Evolutionary conservation across 2,888 invertebrate species (phyloP).

Genomic region (Formica aserva): DNA sequence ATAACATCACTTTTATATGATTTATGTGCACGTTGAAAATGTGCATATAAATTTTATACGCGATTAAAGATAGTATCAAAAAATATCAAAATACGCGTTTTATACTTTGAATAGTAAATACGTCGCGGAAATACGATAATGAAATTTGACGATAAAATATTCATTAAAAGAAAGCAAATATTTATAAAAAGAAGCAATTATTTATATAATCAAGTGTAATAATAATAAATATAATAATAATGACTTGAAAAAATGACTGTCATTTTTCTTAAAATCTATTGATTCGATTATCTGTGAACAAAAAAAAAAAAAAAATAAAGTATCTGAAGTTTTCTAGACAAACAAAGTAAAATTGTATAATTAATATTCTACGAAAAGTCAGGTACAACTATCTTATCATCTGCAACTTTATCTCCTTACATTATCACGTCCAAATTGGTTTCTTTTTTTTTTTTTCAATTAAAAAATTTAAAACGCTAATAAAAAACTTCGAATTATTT

Average conservation of each 20-base stretch:
- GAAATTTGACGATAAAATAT: not conserved
- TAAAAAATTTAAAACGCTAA: not conserved
- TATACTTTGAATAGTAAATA: not conserved
- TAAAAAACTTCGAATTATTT: slow-evolving; percentile 15
- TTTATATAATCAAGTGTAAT: not conserved
- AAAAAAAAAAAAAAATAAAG: not conserved
- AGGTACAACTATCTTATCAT: not conserved
- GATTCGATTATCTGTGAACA: not conserved
- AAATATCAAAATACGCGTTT: not conserved
- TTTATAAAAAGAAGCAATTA: not conserved
- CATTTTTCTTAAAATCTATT: not conserved
- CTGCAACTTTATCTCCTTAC: not conserved
- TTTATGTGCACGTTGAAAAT: not conserved
- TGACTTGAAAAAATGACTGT: not conserved
- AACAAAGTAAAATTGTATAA: not conserved
- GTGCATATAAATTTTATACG: not conserved
- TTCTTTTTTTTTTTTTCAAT: not conserved
- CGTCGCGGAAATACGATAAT: not conserved
- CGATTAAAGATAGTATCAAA: not conserved
- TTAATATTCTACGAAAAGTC: not conserved
- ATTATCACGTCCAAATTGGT: not conserved
- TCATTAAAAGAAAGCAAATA: not conserved
- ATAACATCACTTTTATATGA: not conserved
- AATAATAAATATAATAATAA: not conserved
- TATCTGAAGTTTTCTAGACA: not conserved